Evolutionary conservation across 2,888 invertebrate genomes (phyloP).

Genomic region (Lypha dubia): DNA sequence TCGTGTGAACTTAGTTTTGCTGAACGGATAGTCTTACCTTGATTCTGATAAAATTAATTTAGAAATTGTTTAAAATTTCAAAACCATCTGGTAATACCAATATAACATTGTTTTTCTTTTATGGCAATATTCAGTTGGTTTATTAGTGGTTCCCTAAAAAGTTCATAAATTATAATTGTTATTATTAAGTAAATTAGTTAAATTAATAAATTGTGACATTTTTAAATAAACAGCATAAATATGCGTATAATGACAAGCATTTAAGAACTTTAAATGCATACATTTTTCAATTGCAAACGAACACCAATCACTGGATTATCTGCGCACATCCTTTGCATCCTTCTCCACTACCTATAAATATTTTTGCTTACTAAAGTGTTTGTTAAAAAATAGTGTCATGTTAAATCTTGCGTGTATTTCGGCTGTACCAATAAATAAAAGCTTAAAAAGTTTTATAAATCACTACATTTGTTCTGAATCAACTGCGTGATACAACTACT

Average conservation of each 20-base stretch:
- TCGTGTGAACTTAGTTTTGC: too few relatives aligned
- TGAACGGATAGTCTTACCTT: too few relatives aligned
- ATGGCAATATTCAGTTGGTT: slow-evolving; percentile 39
- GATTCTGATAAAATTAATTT: too few relatives aligned
- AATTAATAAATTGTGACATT: neutral
- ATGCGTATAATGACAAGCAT: neutral
- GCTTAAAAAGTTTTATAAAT: slow-evolving; percentile 15
- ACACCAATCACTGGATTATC: neutral
- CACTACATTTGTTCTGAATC: slow-evolving; percentile 35
- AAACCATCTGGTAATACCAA: neutral
- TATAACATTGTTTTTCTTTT: neutral
- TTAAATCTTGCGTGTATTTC: slow-evolving; percentile 48
- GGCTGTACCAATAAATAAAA: slow-evolving; percentile 52
- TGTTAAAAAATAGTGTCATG: slow-evolving; percentile 59
- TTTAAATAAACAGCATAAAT: neutral
- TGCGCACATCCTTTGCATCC: slow-evolving; percentile 13
- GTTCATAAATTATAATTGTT: slow-evolving; percentile 9
- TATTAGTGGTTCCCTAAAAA: slow-evolving; percentile 11
- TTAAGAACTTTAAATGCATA: slow-evolving; percentile 11
- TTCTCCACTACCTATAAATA: slow-evolving; percentile 5
- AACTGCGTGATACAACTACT: slow-evolving; percentile 63
- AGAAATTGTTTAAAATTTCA: neutral
- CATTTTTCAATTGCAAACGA: neutral
- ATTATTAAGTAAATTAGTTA: neutral
- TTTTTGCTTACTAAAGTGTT: slow-evolving; percentile 28